A percentile compares a stretch with the other conserved stretches of the same genome.
phyloP scores from a whole-genome alignment of 2,888 invertebrate species.

The Apantesis nais region DNA sequence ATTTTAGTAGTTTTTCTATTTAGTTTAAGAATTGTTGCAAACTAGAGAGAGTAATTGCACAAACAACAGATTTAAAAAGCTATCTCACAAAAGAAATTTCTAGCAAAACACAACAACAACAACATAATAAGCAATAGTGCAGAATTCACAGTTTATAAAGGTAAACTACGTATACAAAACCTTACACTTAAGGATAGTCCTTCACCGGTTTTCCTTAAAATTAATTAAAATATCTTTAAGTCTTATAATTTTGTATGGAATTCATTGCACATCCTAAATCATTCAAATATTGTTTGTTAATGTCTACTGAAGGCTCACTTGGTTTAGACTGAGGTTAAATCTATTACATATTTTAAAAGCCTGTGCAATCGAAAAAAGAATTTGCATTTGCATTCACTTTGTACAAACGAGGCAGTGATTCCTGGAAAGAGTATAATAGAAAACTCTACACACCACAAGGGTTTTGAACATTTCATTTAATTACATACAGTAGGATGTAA shows the following conservation, averaged over 20 bases:
- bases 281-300: background rate
- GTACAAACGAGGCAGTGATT: background rate
- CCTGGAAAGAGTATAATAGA: background rate
- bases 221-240: too few relatives aligned
- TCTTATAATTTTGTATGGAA: too few relatives aligned
- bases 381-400: too few relatives aligned
- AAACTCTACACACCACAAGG: too few relatives aligned
- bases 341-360: background rate
- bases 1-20: background rate
- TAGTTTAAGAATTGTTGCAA: too few relatives aligned
- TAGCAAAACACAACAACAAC: background rate
- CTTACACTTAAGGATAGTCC: background rate
- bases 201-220: too few relatives aligned
- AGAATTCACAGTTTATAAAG: too few relatives aligned
- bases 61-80: background rate
- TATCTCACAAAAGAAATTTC: background rate
- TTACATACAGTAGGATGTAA: too few relatives aligned
- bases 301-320: background rate
- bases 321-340: background rate
- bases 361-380: too few relatives aligned
- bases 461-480: background rate
- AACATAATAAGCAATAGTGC: background rate
- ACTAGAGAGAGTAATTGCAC: background rate
- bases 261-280: background rate
- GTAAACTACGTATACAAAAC: too few relatives aligned